Conservation (phyloP, 2,797 vertebrate genomes). For the Scleropages formosus region DNA sequence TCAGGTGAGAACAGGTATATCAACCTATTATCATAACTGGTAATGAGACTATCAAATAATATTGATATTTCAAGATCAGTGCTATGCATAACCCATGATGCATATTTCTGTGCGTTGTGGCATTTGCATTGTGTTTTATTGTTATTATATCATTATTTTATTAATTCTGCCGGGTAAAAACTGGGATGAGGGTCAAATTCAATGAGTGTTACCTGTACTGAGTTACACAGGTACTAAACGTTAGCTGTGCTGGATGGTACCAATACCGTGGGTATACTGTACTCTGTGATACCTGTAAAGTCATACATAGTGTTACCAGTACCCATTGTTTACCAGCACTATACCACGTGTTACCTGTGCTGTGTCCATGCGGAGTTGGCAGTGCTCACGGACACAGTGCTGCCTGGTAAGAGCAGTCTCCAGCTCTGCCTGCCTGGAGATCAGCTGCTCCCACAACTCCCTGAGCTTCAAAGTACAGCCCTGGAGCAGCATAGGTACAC, state of each 20-base stretch:
- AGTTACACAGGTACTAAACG: not conserved
- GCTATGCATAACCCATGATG: no score
- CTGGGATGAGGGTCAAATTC: not conserved
- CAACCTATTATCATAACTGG: no score
- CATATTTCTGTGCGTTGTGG: not conserved
- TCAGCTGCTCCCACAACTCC: constrained; percentile 67
- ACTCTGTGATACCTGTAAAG: not conserved
- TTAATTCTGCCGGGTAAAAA: not conserved
- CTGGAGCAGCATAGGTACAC: constrained; percentile 46
- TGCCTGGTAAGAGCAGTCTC: constrained; percentile 65
- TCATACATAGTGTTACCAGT: constrained; percentile 63
- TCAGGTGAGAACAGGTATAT: not conserved
- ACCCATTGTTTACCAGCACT: no score
- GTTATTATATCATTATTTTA: no score
- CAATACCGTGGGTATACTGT: not conserved
- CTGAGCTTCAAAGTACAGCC: constrained; percentile 54
- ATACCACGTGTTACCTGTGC: no score
- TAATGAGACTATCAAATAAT: no score
- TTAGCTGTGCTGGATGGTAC: not conserved
- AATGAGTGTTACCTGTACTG: not conserved
- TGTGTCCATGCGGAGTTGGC: constrained; percentile 63
- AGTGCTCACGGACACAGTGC: constrained; percentile 65
- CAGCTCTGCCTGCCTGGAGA: constrained; percentile 62
- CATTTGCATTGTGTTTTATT: not conserved
- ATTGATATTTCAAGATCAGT: no score